Evolutionary conservation across 1,140 invertebrate genomes (phyloP), one percentile per base, ranked within the genome.

Genomic region (Zaprionus ornatus): DNA sequence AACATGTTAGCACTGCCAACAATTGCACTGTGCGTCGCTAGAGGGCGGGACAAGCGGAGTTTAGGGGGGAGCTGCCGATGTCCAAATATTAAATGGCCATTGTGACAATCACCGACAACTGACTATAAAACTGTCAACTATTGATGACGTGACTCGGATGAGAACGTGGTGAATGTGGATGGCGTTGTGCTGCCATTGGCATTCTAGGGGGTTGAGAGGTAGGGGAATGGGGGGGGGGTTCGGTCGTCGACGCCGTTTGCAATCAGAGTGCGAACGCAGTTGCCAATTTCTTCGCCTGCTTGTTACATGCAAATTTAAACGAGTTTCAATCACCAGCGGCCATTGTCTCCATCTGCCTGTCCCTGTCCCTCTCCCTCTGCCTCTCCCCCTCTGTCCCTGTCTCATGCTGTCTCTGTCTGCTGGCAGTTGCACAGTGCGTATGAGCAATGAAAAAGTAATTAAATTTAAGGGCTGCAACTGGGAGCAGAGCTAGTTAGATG

Each of bases 401-500:
- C 40, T 17, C 40, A 45, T 17, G 40, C 40, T 45, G 7, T 45
- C 59, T 56, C 52, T 23, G 25, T 63, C 42, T 73, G 77, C 13
- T 81, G 79, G 10, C 59, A 29, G 61, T 12, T 56, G 59, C 64
- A 84, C 80, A 84, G 85, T 88, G 84, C 84, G 84, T 88, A 90
- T 91, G 81, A 82, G 86, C 87, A 82, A 91, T 91, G 90, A 87
- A 91, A 91, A 91, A 91, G 90, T 91, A 91, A 91, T 91, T 91
- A 91, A 91, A 91, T 91, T 91, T 91, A 85, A 88, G 86, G 85
- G 69, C 74, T 68, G 64, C 69, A 60, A 78, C 75, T 77, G 71
- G 66, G 52, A 35, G 48, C 29, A 32, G 54, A 69, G 85, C 85
- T 85, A 88, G 85, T 88, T 90, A 88, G 85, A 69, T 56, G 61